Conservation (phyloP, 2,113 vertebrate genomes). For the Coregonus clupeaformis region DNA sequence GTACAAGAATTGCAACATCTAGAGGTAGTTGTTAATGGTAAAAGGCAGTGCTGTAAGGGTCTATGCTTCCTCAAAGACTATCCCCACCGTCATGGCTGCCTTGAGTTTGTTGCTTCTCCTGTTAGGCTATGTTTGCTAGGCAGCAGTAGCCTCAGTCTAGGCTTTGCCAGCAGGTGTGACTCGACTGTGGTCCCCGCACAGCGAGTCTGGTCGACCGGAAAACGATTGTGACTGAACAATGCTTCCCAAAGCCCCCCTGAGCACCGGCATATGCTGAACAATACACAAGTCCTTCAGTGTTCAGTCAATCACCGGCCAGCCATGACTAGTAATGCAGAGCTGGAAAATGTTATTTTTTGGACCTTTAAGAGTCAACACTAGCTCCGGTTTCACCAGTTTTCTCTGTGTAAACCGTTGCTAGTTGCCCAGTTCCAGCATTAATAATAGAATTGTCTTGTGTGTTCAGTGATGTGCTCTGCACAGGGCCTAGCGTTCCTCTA, state of each 20-base stretch:
- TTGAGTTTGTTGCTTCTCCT: background rate
- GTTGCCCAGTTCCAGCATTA: slow-evolving; percentile 18
- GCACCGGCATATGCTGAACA: no score
- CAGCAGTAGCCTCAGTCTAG: no score
- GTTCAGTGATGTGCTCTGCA: background rate
- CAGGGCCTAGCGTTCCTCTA: slow-evolving; percentile 15
- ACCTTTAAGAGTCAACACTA: background rate
- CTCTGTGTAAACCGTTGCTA: slow-evolving; percentile 7
- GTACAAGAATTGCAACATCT: no score
- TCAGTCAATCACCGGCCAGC: background rate
- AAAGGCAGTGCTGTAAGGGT: no score
- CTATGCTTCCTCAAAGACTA: no score
- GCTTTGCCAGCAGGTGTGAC: background rate
- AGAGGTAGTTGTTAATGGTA: no score
- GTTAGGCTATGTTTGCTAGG: background rate
- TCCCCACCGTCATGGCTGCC: no score
- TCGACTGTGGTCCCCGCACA: no score
- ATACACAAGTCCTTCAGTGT: no score
- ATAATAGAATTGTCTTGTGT: slow-evolving; percentile 40
- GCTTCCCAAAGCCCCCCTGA: no score
- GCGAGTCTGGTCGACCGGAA: no score
- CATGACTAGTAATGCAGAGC: background rate
- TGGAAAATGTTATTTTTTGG: background rate
- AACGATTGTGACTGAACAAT: no score
- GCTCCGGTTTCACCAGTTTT: background rate